Base-by-base conservation (phyloP, 2,113 vertebrate species). In the Sceloporus undulatus region DNA sequence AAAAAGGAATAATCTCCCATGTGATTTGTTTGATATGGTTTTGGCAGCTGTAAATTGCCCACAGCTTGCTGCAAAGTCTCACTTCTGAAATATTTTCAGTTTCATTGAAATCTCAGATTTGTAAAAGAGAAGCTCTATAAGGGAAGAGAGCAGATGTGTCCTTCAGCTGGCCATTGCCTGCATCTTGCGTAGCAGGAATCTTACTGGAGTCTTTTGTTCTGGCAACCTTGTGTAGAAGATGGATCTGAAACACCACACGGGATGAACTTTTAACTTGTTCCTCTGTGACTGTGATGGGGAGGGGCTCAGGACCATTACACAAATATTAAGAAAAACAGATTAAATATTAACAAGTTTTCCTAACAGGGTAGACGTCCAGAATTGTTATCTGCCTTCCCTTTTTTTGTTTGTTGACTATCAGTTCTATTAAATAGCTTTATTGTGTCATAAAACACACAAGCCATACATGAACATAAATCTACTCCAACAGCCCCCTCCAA, bases 41-140 rank as follows among this genome's bases (percentile, higher is more conserved):
- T 95, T 95, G 95, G 94, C 95, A 96, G 94, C 94, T 94, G 92
- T 94, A 94, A 95, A 94, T 94, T 92, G 89, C 94, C 94, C 92
- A 85, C 94, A 94, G 95, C 92, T 87, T 92, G 95, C 89, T 92
- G 92, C 87, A 74, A 90, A 90, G 89, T 89, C 93, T 92, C 77
- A 85, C 89, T 90, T 92, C 80, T 0, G 75, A 92, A 93, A 93
- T 94, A 92, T 94, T 95, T 95, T 94, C 91, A 94, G 92, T 94
- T 94, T 91, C 38, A 2, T 90, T 73, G 56, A 94, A 95, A 93
- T 94, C 90, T 92, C 87, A 82, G 87, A 88, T 89, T 94, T 91
- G 59, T 68, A 92, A 93, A 91, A 94, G 92, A 89, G 65, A 91
- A 92, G 84, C 18, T 0, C 85, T 48, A 77, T 85, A 86, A 85